phyloP scores from a whole-genome alignment of 2,888 invertebrate species.

The Laspeyria flexula region DNA sequence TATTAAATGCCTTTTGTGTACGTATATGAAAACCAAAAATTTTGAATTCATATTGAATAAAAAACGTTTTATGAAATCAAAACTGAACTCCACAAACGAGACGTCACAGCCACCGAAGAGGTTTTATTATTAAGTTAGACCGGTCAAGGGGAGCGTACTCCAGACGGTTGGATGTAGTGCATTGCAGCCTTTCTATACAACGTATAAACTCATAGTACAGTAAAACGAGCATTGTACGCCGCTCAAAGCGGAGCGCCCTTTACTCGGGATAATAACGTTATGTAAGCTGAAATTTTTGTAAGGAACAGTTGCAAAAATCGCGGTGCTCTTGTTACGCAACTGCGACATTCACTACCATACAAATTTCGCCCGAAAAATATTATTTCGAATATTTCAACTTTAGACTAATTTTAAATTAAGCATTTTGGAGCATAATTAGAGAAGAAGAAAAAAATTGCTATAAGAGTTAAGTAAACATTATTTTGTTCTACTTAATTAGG shows the following conservation, averaged over 20 bases:
- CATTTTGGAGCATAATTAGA: conserved; percentile 8
- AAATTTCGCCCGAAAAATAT: conserved; percentile 21
- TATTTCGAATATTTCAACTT: conserved; percentile 25
- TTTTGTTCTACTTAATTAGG: no score
- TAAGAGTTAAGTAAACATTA: no score
- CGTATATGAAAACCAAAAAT: no score
- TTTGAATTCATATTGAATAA: no score
- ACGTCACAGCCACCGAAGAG: conserved; percentile 70
- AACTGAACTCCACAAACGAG: conserved; percentile 65
- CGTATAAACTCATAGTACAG: conserved; percentile 49
- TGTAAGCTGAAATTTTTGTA: conserved; percentile 66
- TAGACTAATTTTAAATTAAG: conserved; percentile 19
- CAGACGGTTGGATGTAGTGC: conserved; percentile 65
- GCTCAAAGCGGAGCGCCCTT: conserved; percentile 61
- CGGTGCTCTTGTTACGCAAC: conserved; percentile 46
- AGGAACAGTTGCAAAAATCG: conserved; percentile 66
- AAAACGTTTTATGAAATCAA: conserved; percentile 29
- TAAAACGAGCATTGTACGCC: conserved; percentile 64
- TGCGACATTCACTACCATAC: conserved; percentile 29
- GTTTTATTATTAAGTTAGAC: conserved; percentile 83
- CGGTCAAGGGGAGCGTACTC: conserved; percentile 63
- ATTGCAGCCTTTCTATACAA: conserved; percentile 64
- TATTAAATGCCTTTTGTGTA: no score
- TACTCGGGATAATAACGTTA: conserved; percentile 65
- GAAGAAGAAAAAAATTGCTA: no score